phyloP scores from a whole-genome alignment of 2,797 vertebrate genomes.

The Choloepus didactylus region DNA sequence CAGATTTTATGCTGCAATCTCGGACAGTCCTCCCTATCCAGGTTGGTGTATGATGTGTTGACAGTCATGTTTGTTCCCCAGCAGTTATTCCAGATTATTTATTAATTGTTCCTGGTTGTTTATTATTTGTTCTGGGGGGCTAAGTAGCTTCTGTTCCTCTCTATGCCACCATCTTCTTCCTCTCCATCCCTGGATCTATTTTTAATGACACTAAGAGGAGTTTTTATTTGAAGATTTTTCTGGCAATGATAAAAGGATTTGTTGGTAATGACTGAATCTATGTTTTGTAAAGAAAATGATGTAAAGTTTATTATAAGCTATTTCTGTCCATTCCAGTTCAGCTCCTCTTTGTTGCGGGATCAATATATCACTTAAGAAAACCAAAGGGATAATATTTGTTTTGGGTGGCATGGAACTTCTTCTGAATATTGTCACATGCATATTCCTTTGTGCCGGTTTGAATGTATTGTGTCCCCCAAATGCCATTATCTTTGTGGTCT shows the following conservation, averaged over 20 bases:
- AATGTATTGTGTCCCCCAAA: no score
- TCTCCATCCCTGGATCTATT: constrained; percentile 44
- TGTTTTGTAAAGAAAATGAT: constrained; percentile 23
- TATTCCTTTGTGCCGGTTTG: neutral
- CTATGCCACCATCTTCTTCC: no score
- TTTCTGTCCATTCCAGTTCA: neutral
- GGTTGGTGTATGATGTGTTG: no score
- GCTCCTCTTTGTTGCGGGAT: neutral
- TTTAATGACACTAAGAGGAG: constrained; percentile 60
- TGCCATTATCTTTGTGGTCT: no score
- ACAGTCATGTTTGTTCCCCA: no score
- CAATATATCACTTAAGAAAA: neutral
- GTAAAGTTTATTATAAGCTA: constrained; percentile 29
- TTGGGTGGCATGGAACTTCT: neutral
- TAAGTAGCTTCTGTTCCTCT: no score
- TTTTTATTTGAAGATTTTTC: constrained; percentile 70
- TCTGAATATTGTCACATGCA: neutral
- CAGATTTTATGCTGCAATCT: no score
- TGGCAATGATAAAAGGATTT: constrained; percentile 64
- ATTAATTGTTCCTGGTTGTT: no score
- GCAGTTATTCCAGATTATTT: no score
- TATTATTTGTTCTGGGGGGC: no score
- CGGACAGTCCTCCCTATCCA: no score
- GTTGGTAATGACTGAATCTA: constrained; percentile 51
- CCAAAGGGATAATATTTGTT: neutral